Conservation (phyloP, 2,797 vertebrate genomes). For the Ispidina picta region DNA sequence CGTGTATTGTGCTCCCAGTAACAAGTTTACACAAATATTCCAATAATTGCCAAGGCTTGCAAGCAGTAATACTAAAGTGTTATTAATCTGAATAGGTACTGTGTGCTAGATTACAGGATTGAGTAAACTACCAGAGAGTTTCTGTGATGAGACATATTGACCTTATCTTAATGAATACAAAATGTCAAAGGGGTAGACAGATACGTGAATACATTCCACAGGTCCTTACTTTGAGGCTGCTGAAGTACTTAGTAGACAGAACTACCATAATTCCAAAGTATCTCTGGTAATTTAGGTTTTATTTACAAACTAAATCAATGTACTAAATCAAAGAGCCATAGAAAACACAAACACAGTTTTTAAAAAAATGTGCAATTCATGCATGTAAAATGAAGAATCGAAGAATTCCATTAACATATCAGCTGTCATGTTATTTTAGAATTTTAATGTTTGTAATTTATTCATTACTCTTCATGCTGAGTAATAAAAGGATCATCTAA, state of each 20-base stretch:
- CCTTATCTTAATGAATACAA: neutral
- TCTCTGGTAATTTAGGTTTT: neutral
- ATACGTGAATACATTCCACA: neutral
- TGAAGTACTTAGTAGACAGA: neutral
- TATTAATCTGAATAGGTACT: neutral
- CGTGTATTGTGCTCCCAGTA: neutral
- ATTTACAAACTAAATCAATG: neutral
- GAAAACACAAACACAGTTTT: neutral
- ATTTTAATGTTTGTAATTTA: conserved; percentile 22
- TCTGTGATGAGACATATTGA: neutral
- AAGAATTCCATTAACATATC: neutral
- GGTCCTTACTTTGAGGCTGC: neutral
- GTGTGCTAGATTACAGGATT: neutral
- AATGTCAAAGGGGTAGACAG: neutral
- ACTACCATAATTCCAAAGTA: neutral
- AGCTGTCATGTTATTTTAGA: neutral
- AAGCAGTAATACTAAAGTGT: neutral
- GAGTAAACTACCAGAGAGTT: neutral
- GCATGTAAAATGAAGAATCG: neutral
- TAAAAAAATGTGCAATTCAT: neutral
- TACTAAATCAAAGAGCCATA: neutral
- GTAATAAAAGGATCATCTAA: neutral
- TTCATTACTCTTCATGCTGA: conserved; percentile 27
- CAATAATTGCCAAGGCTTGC: neutral
- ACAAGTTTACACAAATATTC: neutral